Percentiles rank a stretch among this genome's conserved stretches.
phyloP scores from a whole-genome alignment of 2,888 invertebrate species.

The Sinelater perroti region DNA sequence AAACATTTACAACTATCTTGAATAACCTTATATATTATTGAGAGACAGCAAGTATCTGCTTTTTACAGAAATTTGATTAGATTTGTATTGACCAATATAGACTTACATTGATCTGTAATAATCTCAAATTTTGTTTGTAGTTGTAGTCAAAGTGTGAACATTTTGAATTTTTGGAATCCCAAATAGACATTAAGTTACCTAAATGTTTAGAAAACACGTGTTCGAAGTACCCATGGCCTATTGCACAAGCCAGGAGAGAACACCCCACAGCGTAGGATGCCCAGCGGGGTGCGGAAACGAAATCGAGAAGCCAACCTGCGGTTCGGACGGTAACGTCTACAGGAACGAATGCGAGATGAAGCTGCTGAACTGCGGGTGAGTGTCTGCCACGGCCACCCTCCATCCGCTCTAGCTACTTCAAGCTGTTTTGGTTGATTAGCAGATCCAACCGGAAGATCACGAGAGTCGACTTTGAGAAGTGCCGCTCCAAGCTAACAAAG shows the following conservation, averaged over 20 bases:
- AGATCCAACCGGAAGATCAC: slow-evolving; percentile 66
- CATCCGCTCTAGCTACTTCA: not conserved
- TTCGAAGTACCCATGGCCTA: slow-evolving; percentile 92
- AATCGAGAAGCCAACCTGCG: slow-evolving; percentile 78
- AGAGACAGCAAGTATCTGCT: too few species aligned
- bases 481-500: slow-evolving; percentile 75
- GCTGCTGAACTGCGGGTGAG: slow-evolving; percentile 87
- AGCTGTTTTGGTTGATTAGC: slow-evolving; percentile 17
- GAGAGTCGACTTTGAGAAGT: slow-evolving; percentile 82
- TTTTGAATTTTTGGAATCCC: too few species aligned
- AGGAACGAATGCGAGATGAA: slow-evolving; percentile 88
- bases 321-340: slow-evolving; percentile 89
- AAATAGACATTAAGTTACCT: too few species aligned
- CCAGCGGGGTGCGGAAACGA: slow-evolving; percentile 79
- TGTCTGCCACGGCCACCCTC: not conserved
- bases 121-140: too few species aligned
- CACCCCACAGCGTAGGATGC: slow-evolving; percentile 69
- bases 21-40: too few species aligned
- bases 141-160: too few species aligned
- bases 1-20: too few species aligned
- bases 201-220: slow-evolving; percentile 83
- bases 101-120: too few species aligned
- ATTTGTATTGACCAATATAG: too few species aligned
- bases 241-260: slow-evolving; percentile 80
- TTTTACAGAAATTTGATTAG: too few species aligned